phyloP scores from a whole-genome alignment of 2,113 vertebrate species.

The Lamprotornis superbus region DNA sequence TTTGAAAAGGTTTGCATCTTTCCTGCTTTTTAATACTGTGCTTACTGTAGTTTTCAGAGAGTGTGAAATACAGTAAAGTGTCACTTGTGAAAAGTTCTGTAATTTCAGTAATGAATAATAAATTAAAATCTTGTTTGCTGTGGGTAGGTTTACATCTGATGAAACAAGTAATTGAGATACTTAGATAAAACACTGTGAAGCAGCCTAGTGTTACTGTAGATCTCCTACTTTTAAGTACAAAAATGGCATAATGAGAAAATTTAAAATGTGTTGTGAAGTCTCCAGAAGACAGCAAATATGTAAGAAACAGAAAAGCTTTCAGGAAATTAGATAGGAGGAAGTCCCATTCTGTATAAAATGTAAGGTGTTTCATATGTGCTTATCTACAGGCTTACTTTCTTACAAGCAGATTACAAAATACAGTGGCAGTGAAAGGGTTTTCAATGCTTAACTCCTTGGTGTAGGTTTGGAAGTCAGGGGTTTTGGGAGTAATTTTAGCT shows the following conservation, averaged over 20 bases:
- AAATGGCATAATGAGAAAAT: not conserved
- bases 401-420: not conserved
- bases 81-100: not conserved
- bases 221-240: not conserved
- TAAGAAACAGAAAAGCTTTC: not conserved
- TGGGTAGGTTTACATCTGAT: not conserved
- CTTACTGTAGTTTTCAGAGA: not conserved
- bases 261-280: not conserved
- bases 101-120: not conserved
- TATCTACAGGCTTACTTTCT: not conserved
- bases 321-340: not conserved
- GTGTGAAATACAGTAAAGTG: not conserved
- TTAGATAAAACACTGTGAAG: not conserved
- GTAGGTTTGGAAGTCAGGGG: not conserved
- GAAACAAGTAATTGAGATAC: not conserved
- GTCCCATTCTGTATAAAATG: not conserved
- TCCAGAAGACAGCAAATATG: not conserved
- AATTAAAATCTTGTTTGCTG: not conserved
- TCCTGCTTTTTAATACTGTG: not conserved
- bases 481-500: not conserved
- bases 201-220: not conserved
- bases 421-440: not conserved
- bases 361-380: fast-evolving
- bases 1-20: not conserved
- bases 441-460: not conserved